Evolutionary conservation across 1,140 invertebrate genomes (phyloP).

Genomic region (Tribolium castaneum): DNA sequence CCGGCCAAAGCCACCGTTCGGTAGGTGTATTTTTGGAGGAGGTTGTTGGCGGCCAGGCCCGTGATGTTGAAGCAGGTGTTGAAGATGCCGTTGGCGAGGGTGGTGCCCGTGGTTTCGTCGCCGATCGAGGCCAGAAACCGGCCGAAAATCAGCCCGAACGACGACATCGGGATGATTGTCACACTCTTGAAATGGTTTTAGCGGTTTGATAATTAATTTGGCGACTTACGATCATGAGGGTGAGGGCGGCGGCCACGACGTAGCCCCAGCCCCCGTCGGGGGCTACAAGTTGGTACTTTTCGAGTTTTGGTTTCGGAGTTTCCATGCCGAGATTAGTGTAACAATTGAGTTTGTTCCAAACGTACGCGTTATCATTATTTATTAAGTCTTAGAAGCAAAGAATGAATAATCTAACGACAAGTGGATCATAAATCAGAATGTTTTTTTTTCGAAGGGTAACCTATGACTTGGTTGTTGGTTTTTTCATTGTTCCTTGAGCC

Average conservation of each 20-base stretch:
- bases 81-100: conserved; percentile 70
- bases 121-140: conserved; percentile 71
- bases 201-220: background rate
- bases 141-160: conserved; percentile 75
- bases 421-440: background rate
- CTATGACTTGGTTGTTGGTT: background rate
- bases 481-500: background rate
- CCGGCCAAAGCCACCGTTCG: conserved; percentile 70
- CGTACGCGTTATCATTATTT: background rate
- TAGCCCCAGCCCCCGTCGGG: conserved; percentile 77
- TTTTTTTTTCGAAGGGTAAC: background rate
- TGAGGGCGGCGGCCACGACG: conserved; percentile 69
- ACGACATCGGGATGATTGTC: conserved; percentile 68
- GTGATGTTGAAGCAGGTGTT: conserved; percentile 71
- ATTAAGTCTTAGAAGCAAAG: background rate
- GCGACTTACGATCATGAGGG: conserved; percentile 71
- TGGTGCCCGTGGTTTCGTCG: conserved; percentile 70
- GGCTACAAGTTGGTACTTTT: conserved; percentile 57
- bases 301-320: background rate
- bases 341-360: background rate
- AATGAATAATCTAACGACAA: background rate
- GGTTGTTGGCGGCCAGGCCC: conserved; percentile 68
- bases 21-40: conserved; percentile 66
- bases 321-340: background rate
- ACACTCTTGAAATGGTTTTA: conserved; percentile 64